phyloP scores from a whole-genome alignment of 2,113 vertebrate genomes.

The Solea senegalensis region DNA sequence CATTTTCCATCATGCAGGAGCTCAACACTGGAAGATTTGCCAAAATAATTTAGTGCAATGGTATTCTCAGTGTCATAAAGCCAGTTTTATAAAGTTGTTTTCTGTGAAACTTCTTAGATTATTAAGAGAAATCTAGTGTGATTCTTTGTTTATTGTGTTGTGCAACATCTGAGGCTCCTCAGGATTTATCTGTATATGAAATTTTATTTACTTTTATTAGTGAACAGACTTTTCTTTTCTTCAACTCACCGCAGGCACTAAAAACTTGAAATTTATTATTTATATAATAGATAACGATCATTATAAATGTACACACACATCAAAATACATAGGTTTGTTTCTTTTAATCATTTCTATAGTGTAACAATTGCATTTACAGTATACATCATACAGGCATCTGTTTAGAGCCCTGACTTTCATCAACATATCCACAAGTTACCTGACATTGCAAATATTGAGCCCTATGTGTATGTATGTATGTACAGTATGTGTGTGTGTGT shows the following conservation, averaged over 20 bases:
- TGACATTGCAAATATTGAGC: slow-evolving; percentile 32
- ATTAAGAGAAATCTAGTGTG: slow-evolving; percentile 14
- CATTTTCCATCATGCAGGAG: neutral
- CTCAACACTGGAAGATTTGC: neutral
- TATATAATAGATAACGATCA: slow-evolving; percentile 23
- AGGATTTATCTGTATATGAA: slow-evolving; percentile 19
- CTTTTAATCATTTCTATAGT: neutral
- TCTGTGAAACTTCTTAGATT: slow-evolving; percentile 11
- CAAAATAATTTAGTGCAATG: neutral
- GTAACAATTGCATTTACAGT: no score
- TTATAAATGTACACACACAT: neutral
- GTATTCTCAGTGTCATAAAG: slow-evolving; percentile 4
- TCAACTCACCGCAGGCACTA: neutral
- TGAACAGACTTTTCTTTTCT: neutral
- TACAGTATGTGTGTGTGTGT: neutral
- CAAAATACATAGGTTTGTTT: neutral
- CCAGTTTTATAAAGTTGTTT: slow-evolving; percentile 24
- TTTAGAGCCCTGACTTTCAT: slow-evolving; percentile 29
- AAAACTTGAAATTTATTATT: slow-evolving; percentile 4
- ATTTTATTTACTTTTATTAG: slow-evolving; percentile 17
- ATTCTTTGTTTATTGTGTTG: neutral
- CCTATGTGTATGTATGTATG: neutral
- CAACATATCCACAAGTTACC: slow-evolving; percentile 25
- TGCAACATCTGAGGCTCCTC: slow-evolving; percentile 2
- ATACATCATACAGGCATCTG: neutral